Percentiles rank a stretch among this genome's conserved stretches.
These are phyloP conservation scores for Brachyrhaphis roseni DNA, from an alignment of 2,797 vertebrate species.

Conservation along the genomic window DNA sequence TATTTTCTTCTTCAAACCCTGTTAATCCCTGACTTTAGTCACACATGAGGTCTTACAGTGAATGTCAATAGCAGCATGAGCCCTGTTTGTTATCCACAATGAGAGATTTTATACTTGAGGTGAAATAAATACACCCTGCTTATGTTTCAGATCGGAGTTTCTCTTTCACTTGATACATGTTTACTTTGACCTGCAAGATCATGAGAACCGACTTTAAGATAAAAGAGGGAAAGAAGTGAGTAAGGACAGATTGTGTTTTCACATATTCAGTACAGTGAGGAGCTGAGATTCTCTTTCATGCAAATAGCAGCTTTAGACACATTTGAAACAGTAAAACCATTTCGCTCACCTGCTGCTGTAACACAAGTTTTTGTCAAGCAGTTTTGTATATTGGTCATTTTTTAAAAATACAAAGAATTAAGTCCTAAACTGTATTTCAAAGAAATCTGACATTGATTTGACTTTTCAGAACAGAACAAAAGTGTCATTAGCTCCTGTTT, in stretches of 20 bases:
- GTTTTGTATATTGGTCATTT: not conserved
- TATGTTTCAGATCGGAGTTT: not conserved
- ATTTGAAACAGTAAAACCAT: not conserved
- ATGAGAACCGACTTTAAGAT: not conserved
- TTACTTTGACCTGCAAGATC: not conserved
- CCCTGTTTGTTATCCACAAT: not conserved
- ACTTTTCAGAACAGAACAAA: not conserved
- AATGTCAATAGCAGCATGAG: not conserved
- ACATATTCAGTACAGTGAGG: not conserved
- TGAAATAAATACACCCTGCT: not conserved
- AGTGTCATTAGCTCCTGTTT: not conserved
- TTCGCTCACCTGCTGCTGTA: not conserved
- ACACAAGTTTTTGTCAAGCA: not conserved
- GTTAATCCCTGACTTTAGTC: not conserved
- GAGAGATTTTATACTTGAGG: not conserved
- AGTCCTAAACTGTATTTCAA: not conserved
- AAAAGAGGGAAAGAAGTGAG: not conserved
- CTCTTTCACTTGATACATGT: not conserved
- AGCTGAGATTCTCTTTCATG: not conserved
- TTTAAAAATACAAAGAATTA: not conserved
- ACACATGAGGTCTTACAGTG: not conserved
- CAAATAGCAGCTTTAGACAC: not conserved
- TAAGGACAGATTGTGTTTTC: not conserved
- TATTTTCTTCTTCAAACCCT: not conserved
- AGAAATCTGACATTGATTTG: not conserved